These are phyloP conservation scores for Osmerus mordax DNA, from an alignment of 2,113 vertebrate species.

Conservation along the genomic window DNA sequence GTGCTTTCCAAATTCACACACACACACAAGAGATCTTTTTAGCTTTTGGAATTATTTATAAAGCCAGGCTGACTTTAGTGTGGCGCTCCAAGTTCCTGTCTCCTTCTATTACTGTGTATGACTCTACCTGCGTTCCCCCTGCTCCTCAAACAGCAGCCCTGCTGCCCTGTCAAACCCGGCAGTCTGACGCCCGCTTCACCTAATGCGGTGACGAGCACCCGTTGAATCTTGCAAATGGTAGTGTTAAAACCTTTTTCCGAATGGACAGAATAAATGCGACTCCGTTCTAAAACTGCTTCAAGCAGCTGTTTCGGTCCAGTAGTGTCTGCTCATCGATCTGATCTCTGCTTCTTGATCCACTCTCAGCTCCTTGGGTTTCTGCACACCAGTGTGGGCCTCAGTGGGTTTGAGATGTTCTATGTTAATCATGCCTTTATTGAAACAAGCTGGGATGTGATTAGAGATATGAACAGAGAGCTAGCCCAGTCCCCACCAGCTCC, in stretches of 20 bases:
- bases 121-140: constrained; percentile 65
- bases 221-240: not conserved
- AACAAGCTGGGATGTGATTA: constrained; percentile 72
- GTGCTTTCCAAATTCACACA: constrained; percentile 38
- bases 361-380: constrained; percentile 41
- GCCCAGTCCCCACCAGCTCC: constrained; percentile 50
- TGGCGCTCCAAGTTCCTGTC: constrained; percentile 74
- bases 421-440: constrained; percentile 73
- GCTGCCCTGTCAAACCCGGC: not conserved
- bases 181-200: too few relatives aligned
- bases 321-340: too few relatives aligned
- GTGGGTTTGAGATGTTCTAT: constrained; percentile 64
- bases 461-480: constrained; percentile 53
- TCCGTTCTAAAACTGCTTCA: too few relatives aligned
- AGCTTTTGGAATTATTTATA: constrained; percentile 81
- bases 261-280: too few relatives aligned
- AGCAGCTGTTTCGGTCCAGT: too few relatives aligned
- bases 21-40: constrained; percentile 72
- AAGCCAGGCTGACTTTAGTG: constrained; percentile 74
- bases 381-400: constrained; percentile 46
- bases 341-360: not conserved
- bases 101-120: constrained; percentile 76
- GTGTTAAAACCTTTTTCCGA: too few relatives aligned
- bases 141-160: constrained; percentile 30
- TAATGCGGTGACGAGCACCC: not conserved